Percentiles rank a stretch among this genome's conserved stretches.
Conservation (phyloP, 2,113 vertebrate genomes). For the Albula glossodonta region DNA sequence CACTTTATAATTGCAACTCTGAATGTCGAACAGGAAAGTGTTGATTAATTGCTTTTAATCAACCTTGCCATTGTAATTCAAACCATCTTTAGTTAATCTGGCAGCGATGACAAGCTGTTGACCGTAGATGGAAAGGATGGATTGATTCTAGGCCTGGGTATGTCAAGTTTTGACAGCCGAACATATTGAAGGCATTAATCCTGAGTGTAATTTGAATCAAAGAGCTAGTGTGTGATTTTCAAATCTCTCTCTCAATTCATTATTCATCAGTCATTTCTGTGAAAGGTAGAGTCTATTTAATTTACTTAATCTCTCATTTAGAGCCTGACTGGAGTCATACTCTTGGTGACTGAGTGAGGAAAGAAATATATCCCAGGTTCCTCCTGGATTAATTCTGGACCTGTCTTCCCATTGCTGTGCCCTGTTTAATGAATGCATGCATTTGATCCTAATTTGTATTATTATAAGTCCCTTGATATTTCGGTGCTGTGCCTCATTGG, state of each 20-base stretch:
- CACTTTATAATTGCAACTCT: neutral
- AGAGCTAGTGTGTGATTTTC: neutral
- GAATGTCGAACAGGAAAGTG: neutral
- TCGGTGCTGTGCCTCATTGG: neutral
- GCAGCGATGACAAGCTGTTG: neutral
- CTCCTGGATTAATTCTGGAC: neutral
- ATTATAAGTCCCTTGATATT: neutral
- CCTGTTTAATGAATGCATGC: neutral
- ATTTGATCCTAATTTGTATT: conserved; percentile 1
- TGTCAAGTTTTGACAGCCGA: neutral
- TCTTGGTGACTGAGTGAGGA: neutral
- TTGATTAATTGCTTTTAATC: conserved; percentile 13
- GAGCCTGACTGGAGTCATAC: neutral
- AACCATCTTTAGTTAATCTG: neutral
- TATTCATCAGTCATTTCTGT: conserved; percentile 17
- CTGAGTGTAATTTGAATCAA: neutral
- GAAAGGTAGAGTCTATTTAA: conserved; percentile 18
- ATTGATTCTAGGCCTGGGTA: neutral
- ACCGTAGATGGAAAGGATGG: neutral
- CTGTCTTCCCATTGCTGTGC: neutral
- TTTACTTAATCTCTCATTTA: conserved; percentile 12
- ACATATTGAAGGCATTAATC: conserved; percentile 14
- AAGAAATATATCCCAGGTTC: neutral
- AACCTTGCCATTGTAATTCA: neutral
- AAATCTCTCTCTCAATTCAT: neutral